Conservation (phyloP, 2,113 vertebrate species). For the Anser brachyrhynchus region DNA sequence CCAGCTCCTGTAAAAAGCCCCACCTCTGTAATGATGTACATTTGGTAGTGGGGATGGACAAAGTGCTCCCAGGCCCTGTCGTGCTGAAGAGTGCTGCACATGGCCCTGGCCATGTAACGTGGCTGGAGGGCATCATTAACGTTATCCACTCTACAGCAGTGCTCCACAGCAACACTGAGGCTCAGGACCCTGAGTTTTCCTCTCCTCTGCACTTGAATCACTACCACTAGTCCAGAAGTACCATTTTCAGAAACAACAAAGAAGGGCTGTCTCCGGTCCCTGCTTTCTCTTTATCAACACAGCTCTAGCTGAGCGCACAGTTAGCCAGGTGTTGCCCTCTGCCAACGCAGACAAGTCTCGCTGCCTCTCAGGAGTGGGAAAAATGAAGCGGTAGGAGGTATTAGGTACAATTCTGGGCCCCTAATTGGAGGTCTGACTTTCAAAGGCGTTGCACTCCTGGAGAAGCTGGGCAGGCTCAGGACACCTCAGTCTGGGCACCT, state of each 20-base stretch:
- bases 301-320: rapidly evolving
- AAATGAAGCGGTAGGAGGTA: background rate
- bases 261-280: background rate
- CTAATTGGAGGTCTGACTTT: background rate
- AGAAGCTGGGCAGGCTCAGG: background rate
- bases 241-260: background rate
- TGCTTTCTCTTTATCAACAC: background rate
- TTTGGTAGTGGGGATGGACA: background rate
- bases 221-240: background rate
- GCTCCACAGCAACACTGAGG: background rate
- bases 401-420: background rate
- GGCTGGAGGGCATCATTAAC: background rate
- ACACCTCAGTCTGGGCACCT: background rate
- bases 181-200: background rate
- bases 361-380: background rate
- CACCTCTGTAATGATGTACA: rapidly evolving
- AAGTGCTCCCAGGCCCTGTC: background rate
- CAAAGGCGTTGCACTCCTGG: background rate
- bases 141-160: background rate
- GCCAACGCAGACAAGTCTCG: background rate
- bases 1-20: background rate
- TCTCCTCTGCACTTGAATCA: background rate
- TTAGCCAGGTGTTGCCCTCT: background rate
- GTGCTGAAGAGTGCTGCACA: background rate
- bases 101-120: background rate